Conservation (phyloP, 2,113 vertebrate species). For the Tichodroma muraria region DNA sequence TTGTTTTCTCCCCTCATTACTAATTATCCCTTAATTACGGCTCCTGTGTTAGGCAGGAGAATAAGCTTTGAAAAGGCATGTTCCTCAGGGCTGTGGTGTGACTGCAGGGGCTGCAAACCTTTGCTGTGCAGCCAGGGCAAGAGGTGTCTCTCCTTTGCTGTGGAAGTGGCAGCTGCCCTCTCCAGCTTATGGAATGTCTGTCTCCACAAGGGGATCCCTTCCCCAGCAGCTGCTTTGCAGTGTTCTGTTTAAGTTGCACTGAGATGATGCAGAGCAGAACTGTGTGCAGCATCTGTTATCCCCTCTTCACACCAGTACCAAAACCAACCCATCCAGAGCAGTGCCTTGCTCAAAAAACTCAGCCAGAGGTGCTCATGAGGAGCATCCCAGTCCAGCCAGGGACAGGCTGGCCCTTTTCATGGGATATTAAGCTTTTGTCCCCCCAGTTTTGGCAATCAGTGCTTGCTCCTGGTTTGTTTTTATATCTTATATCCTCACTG, state of each 20-base stretch:
- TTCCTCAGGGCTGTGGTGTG: background rate
- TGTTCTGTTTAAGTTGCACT: background rate
- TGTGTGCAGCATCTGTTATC: background rate
- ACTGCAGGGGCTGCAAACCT: background rate
- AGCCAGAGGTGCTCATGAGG: background rate
- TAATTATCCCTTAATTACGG: background rate
- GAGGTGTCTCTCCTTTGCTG: background rate
- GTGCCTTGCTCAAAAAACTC: background rate
- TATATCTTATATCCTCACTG: accelerated
- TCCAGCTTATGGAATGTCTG: background rate
- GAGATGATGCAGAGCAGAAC: background rate
- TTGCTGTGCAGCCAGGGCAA: background rate
- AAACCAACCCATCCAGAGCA: background rate
- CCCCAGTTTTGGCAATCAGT: accelerated
- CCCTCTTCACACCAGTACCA: background rate
- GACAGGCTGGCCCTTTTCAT: background rate
- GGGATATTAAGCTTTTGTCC: background rate
- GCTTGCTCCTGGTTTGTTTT: background rate
- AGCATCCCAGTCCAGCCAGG: accelerated
- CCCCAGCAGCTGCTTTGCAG: background rate
- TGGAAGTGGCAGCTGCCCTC: background rate
- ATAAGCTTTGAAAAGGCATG: too few species aligned
- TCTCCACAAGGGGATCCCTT: accelerated
- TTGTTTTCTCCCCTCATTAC: background rate
- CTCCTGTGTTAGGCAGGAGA: background rate